Evolutionary conservation across 2,113 vertebrate genomes (phyloP).

Genomic region (Paralichthys olivaceus): DNA sequence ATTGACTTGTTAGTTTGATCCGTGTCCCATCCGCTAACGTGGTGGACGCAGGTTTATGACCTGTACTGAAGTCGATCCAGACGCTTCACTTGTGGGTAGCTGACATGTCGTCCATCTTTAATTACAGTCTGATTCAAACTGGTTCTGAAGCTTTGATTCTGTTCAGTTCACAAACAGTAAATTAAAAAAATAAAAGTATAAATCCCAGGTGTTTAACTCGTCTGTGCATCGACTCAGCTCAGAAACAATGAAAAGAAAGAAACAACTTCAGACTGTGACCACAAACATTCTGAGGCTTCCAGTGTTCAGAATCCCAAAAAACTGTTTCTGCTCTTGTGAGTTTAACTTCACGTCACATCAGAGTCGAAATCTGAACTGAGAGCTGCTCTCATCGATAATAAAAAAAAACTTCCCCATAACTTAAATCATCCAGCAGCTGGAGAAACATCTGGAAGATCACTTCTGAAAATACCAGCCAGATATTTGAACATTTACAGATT

Average conservation of each 20-base stretch:
- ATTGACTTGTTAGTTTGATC: background rate
- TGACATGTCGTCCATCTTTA: background rate
- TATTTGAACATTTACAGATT: too few species aligned
- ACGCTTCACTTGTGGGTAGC: too few species aligned
- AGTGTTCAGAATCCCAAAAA: slow-evolving; percentile 11
- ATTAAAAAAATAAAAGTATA: background rate
- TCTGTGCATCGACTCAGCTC: too few species aligned
- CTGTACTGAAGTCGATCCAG: background rate
- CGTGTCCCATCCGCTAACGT: background rate
- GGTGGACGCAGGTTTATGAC: background rate
- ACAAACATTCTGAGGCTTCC: background rate
- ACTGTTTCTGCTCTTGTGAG: background rate
- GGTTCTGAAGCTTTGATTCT: too few species aligned
- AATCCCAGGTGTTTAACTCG: background rate
- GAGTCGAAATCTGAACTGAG: background rate
- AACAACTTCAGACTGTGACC: background rate
- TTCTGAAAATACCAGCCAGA: too few species aligned
- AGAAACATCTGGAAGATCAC: too few species aligned
- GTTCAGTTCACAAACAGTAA: too few species aligned
- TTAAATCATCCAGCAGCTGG: too few species aligned
- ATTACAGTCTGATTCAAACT: too few species aligned
- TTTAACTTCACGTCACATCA: background rate
- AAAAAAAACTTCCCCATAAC: background rate
- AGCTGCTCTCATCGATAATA: background rate
- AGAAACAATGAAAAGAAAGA: too few species aligned